Evolutionary conservation across 2,888 invertebrate species (phyloP), one percentile per base, ranked within the genome.

Genomic region (Zygothrica quintamaculata): DNA sequence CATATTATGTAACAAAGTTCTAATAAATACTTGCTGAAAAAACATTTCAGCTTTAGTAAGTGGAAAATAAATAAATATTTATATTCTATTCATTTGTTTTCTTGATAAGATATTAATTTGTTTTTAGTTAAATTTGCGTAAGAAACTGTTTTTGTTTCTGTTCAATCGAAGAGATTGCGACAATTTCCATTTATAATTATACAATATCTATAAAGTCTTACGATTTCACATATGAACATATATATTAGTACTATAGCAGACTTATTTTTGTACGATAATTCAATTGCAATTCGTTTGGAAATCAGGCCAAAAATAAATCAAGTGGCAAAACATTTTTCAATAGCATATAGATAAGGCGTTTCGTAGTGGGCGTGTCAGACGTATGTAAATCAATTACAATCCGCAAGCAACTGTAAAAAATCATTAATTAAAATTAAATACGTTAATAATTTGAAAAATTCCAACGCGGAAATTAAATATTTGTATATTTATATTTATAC

Each of bases 391-490:
- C 39, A 61, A 42, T 65, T 71, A 33, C 33, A 46, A 15, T 6
- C 33, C 34, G 34, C 43, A 55, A 43, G 42, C 52, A 74, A 42
- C 47, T 52, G 31, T 43, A 64, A 59, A 53, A 47, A 31, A 62
- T 18, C 18, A 60, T 29, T 22, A 12, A 60, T 33, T 34, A 43
- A 50, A 72, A 64, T 56, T 34, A 64, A 75, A 46, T 47, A 58
- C 60, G 40, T 71, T 70, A 52, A 77, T 69, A 68, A 66, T 50
- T 68, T 51, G 13, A 50, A 57, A 66, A 59, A 39, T n/a, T n/a
- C 12, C 52, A 71, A 81, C 52, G 42, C 84, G 81, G 81, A 79
- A 84, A 75, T 81, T n/a, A n/a, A n/a, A n/a, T n/a, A n/a, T n/a
- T n/a, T n/a, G n/a, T n/a, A n/a, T n/a, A n/a, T n/a, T n/a, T n/a